Base-by-base conservation (phyloP, 2,888 invertebrate genomes). In the Clepsis dumicolana region DNA sequence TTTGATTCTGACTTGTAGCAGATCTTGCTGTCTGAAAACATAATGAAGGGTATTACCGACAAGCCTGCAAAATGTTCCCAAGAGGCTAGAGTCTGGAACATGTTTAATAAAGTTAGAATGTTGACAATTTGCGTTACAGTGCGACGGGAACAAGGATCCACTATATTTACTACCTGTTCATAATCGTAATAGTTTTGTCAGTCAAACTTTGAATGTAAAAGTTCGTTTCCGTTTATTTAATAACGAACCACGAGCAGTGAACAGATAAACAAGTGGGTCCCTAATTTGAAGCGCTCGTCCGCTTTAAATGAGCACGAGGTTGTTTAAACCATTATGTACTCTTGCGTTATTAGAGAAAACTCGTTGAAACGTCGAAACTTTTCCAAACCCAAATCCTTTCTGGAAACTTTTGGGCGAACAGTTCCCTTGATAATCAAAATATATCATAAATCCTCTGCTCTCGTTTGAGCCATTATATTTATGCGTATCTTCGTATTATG, bases 381-480 rank as follows among this genome's bases (percentile, higher is more conserved):
- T 69, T 69, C 53, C 69, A 52, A 65, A 64, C 72, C 70, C 71
- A 64, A 66, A 71, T 69, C 71, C 72, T 71, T 72, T 66, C 61
- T 35, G 52, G 35, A 62, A 71, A 72, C 66, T 71, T 72, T 71
- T 64, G 65, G 71, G 68, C 44, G 66, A 41, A 63, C 60, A 62
- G 64, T 59, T 72, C 72, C 72, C 69, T 54, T 69, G 72, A 72
- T 71, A 70, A 68, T 71, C 69, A 63, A 62, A 67, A 67, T 63
- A 63, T 62, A 64, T 63, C 63, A 57, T 48, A 67, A 67, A 63
- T 67, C 62, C 67, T 14, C 25, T 14, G 1, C 61, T 54, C 63
- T 50, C 48, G 63, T 63, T 67, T 48, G 35, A 62, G 48, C 54
- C 44, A 61, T 67, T 63, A 29, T 67, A 56, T 50, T 21, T 48